Conservation (phyloP, 2,113 vertebrate genomes). For the Hiodon alosoides region DNA sequence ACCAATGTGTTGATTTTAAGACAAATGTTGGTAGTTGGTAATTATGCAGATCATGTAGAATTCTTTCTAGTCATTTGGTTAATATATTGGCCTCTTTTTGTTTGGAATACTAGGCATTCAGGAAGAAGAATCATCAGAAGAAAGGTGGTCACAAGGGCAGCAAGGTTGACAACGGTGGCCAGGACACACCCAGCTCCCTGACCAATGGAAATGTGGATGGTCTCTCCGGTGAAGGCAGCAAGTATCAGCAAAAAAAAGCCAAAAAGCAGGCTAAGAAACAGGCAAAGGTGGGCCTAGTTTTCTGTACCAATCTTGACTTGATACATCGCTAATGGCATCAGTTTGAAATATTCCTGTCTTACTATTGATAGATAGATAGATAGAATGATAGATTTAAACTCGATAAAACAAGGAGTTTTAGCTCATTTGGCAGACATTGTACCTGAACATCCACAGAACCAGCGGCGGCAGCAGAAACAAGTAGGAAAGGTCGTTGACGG, state of each 20-base stretch:
- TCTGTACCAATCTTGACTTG: neutral
- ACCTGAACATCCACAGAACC: slow-evolving; percentile 58
- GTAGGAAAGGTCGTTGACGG: slow-evolving; percentile 63
- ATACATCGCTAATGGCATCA: neutral
- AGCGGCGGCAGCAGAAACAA: slow-evolving; percentile 79
- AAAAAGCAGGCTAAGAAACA: slow-evolving; percentile 94
- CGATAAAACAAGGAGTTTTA: no score
- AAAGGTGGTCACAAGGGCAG: slow-evolving; percentile 62
- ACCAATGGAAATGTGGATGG: slow-evolving; percentile 53
- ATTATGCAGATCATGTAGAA: neutral
- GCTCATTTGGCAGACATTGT: neutral
- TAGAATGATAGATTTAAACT: neutral
- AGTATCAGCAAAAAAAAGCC: slow-evolving; percentile 90
- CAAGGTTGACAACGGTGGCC: slow-evolving; percentile 55
- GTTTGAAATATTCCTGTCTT: neutral
- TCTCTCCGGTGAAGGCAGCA: slow-evolving; percentile 62
- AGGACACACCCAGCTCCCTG: slow-evolving; percentile 44
- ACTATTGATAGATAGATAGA: neutral
- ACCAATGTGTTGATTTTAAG: no score
- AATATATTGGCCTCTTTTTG: neutral
- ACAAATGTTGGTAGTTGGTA: neutral
- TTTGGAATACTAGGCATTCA: slow-evolving; percentile 42
- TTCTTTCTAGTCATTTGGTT: no score
- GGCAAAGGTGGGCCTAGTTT: slow-evolving; percentile 71
- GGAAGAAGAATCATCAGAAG: slow-evolving; percentile 64